phyloP scores from a whole-genome alignment of 2,888 invertebrate species.

The Monoplex corrugatus region DNA sequence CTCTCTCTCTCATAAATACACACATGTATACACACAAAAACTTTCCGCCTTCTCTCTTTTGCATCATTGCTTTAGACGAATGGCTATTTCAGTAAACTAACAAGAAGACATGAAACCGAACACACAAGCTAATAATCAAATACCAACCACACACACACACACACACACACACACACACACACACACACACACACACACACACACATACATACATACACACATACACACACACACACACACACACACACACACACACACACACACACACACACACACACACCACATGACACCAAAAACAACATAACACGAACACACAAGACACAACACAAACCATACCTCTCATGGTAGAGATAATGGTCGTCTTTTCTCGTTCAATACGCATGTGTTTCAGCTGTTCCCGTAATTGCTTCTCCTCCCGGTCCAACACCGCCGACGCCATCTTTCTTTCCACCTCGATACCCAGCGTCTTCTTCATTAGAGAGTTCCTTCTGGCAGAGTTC shows the following conservation, averaged over 20 bases:
- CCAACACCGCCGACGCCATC: constrained; percentile 63
- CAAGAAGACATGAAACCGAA: neutral
- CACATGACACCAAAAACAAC: neutral
- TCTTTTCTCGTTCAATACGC: constrained; percentile 70
- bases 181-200: too few relatives aligned
- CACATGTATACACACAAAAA: too few relatives aligned
- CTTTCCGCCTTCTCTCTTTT: too few relatives aligned
- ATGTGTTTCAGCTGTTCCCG: constrained; percentile 69
- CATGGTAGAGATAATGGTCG: constrained; percentile 60
- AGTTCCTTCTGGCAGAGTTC: constrained; percentile 72
- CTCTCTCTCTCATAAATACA: too few relatives aligned
- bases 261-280: neutral
- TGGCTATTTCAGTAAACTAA: too few relatives aligned
- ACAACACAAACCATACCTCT: constrained; percentile 59
- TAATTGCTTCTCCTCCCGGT: constrained; percentile 69
- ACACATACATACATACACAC: too few relatives aligned
- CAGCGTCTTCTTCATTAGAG: constrained; percentile 69
- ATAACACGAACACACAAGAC: neutral
- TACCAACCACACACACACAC: neutral
- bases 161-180: neutral
- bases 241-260: neutral
- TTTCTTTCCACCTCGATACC: constrained; percentile 71
- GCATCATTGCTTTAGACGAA: too few relatives aligned
- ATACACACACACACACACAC: neutral
- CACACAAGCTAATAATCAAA: neutral